Evolutionary conservation across 2,888 invertebrate genomes (phyloP).

Genomic region (Caenorhabditis sp.): DNA sequence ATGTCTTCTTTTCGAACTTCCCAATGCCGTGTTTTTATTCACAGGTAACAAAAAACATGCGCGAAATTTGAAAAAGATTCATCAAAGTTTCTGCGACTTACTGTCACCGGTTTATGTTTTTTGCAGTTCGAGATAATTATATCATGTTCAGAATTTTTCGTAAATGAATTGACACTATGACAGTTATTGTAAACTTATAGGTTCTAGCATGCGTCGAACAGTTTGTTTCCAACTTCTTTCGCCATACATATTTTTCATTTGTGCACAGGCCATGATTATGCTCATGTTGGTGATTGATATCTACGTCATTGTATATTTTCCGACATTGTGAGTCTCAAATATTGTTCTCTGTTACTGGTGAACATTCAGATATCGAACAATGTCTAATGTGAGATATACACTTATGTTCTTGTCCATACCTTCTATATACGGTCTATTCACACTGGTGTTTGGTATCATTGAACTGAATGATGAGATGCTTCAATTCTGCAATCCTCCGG

Average conservation of each 20-base stretch:
- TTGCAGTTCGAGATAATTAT: no score
- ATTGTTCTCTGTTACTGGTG: neutral
- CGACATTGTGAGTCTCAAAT: constrained; percentile 1
- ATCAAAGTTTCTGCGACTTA: no score
- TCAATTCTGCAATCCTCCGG: constrained; percentile 12
- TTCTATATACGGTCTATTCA: neutral
- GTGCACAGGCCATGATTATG: constrained; percentile 31
- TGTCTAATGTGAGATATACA: neutral
- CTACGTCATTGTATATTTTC: constrained; percentile 21
- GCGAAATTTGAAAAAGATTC: neutral
- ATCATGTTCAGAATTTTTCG: no score
- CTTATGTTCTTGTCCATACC: neutral
- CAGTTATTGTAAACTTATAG: no score
- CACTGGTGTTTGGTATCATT: neutral
- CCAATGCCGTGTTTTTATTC: constrained; percentile 26
- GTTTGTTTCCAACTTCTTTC: constrained; percentile 24
- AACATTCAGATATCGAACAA: neutral
- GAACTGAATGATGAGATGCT: constrained; percentile 3
- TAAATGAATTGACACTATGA: no score
- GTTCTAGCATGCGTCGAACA: no score
- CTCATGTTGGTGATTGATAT: constrained; percentile 34
- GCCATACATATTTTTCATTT: constrained; percentile 34
- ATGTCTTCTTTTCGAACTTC: constrained; percentile 29
- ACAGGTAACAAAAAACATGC: constrained; percentile 3
- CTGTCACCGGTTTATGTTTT: no score